Conservation (phyloP, 2,113 vertebrate species). For the Corapipo altera region DNA sequence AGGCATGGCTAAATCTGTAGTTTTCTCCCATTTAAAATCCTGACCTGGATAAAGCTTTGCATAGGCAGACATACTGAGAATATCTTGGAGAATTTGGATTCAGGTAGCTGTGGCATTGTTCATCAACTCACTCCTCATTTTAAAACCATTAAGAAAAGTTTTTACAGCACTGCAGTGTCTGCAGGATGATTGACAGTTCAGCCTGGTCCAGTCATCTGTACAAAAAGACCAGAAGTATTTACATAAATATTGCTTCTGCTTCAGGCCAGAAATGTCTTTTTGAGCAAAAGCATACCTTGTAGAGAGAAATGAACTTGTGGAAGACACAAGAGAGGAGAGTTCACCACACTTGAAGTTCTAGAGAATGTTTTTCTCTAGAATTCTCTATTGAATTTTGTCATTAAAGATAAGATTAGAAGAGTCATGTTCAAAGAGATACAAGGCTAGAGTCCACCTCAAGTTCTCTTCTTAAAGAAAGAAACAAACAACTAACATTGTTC, state of each 20-base stretch:
- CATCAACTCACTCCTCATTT: background rate
- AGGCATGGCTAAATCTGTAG: background rate
- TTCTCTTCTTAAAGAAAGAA: background rate
- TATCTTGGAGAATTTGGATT: background rate
- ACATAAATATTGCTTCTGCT: background rate
- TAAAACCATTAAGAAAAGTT: background rate
- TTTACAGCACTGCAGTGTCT: background rate
- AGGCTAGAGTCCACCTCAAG: background rate
- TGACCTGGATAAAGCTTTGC: background rate
- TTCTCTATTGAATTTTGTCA: background rate
- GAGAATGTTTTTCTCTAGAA: background rate
- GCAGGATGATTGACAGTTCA: background rate
- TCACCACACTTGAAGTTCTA: background rate
- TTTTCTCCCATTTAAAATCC: background rate
- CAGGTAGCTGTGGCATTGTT: background rate
- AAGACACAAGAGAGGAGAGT: background rate
- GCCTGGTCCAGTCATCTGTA: background rate
- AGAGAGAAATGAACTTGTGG: background rate
- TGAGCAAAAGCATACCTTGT: background rate
- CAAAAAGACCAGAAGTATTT: background rate
- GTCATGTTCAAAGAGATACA: background rate
- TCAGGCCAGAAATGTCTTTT: background rate
- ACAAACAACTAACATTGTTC: background rate
- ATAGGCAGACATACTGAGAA: background rate
- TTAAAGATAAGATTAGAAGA: background rate